A percentile compares a stretch with the other conserved stretches of the same genome.
Conservation (phyloP, 2,113 vertebrate species). For the Phylloscopus whistleri region DNA sequence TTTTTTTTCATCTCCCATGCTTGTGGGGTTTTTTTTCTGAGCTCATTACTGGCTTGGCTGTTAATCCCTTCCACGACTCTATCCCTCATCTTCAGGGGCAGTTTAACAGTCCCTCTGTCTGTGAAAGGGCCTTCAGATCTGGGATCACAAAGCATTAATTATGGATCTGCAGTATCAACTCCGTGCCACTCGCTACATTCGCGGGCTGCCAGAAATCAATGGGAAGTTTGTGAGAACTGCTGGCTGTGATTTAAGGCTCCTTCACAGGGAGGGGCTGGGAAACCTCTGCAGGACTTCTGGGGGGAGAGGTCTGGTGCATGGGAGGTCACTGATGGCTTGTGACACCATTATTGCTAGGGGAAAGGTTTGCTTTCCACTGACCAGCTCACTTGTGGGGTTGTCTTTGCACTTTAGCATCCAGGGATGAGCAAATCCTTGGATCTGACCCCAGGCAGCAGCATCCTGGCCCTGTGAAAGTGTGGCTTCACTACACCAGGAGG, state of each 20-base stretch:
- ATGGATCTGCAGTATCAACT: slow-evolving; percentile 55
- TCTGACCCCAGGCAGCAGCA: neutral
- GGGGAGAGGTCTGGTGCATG: neutral
- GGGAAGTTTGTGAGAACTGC: slow-evolving; percentile 15
- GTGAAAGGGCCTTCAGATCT: slow-evolving; percentile 55
- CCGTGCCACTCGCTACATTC: neutral
- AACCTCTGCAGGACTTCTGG: neutral
- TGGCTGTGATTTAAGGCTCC: neutral
- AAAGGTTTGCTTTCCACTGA: neutral
- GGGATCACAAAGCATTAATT: slow-evolving; percentile 63
- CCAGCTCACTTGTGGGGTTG: neutral
- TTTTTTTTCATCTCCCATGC: neutral
- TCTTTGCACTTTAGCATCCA: neutral
- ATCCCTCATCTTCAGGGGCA: slow-evolving; percentile 54
- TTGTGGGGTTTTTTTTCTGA: neutral
- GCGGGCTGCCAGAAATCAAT: slow-evolving; percentile 22
- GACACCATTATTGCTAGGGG: neutral
- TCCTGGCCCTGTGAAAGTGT: neutral
- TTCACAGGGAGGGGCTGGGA: neutral
- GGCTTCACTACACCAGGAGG: neutral
- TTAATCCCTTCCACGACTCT: slow-evolving; percentile 40
- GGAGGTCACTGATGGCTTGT: neutral
- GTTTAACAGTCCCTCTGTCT: slow-evolving; percentile 34
- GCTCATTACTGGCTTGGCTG: slow-evolving; percentile 49
- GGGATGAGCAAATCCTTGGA: neutral